Conservation (phyloP, 2,113 vertebrate species). For the Jacana jacana region DNA sequence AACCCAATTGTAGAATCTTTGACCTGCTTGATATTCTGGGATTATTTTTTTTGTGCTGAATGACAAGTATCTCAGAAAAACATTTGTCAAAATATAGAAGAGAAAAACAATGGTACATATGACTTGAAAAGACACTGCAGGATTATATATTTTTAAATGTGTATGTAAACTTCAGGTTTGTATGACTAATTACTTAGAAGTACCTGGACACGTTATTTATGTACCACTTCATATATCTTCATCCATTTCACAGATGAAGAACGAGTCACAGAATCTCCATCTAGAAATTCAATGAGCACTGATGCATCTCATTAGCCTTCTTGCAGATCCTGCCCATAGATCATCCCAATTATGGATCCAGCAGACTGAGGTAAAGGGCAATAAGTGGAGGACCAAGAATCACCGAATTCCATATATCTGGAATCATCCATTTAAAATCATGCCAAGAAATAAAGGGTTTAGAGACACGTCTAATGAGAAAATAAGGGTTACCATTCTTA, state of each 20-base stretch:
- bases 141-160: not conserved
- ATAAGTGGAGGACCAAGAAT: not conserved
- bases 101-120: not conserved
- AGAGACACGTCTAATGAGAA: not conserved
- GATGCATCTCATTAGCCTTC: not conserved
- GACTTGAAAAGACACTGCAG: not conserved
- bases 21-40: not conserved
- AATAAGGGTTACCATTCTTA: not conserved
- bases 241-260: not conserved
- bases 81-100: not conserved
- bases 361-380: not conserved
- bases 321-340: not conserved
- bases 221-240: accelerated
- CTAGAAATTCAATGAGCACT: not conserved
- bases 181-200: not conserved
- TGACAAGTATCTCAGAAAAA: not conserved
- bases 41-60: not conserved
- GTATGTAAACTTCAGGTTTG: not conserved
- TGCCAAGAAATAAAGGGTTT: not conserved
- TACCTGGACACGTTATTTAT: not conserved
- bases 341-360: not conserved
- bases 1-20: not conserved
- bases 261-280: not conserved
- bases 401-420: accelerated
- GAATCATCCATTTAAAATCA: not conserved